phyloP scores from a whole-genome alignment of 2,113 vertebrate species.

The Neogale vison region DNA sequence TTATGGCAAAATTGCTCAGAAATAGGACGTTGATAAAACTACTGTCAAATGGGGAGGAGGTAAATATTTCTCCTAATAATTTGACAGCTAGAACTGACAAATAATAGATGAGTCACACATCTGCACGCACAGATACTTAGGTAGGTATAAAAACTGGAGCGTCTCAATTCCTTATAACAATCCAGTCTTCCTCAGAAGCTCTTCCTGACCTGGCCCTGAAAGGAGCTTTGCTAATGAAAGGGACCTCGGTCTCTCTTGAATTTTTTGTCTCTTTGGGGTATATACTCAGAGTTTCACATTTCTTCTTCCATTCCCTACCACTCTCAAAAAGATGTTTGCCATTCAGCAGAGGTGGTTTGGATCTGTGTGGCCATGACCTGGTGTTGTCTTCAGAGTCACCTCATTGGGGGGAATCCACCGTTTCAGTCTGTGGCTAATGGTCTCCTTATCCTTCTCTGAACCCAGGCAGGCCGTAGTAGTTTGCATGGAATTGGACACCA shows the following conservation, averaged over 20 bases:
- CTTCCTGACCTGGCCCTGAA: not conserved
- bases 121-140: not conserved
- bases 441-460: not conserved
- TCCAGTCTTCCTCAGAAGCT: not conserved
- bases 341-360: not conserved
- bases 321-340: not conserved
- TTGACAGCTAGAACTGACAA: not conserved
- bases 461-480: not conserved
- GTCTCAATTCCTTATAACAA: not conserved
- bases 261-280: not conserved
- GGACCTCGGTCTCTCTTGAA: not conserved
- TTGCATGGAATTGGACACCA: not conserved
- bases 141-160: not conserved
- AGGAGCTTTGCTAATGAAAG: not conserved
- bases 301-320: not conserved
- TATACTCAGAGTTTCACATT: not conserved
- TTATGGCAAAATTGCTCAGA: not conserved
- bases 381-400: not conserved
- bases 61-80: not conserved
- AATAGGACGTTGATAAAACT: not conserved
- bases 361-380: not conserved
- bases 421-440: not conserved
- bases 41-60: not conserved
- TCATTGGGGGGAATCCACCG: not conserved
- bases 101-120: not conserved